A percentile compares a stretch with the other conserved stretches of the same genome.
Evolutionary conservation across 1,140 invertebrate genomes (phyloP).

Genomic region (Sitodiplosis mosellana): DNA sequence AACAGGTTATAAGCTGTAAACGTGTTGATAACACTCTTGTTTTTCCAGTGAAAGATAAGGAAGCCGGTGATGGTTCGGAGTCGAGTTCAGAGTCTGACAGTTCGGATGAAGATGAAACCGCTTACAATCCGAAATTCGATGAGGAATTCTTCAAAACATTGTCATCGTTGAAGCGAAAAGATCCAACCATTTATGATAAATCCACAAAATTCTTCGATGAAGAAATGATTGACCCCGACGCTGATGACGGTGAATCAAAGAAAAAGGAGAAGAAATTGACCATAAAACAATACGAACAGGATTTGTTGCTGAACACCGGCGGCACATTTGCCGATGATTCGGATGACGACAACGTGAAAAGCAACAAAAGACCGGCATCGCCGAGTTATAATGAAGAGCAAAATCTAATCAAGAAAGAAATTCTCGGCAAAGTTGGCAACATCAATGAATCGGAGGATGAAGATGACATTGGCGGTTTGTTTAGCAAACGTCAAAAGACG

Average conservation of each 20-base stretch:
- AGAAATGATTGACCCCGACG: constrained; percentile 13
- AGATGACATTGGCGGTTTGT: constrained; percentile 34
- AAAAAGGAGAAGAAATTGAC: constrained; percentile 40
- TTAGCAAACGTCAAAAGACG: constrained; percentile 38
- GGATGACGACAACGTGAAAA: neutral
- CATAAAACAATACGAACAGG: constrained; percentile 63
- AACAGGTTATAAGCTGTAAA: constrained; percentile 2
- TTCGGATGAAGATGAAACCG: constrained; percentile 41
- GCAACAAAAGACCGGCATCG: constrained; percentile 13
- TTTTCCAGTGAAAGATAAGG: constrained; percentile 49
- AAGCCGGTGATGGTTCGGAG: constrained; percentile 35
- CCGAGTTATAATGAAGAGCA: constrained; percentile 51
- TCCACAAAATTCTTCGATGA: constrained; percentile 53
- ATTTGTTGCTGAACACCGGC: constrained; percentile 50
- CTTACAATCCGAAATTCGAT: constrained; percentile 45
- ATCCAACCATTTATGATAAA: constrained; percentile 73
- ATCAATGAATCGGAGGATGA: constrained; percentile 31
- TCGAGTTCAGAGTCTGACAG: constrained; percentile 30
- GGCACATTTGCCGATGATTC: constrained; percentile 36
- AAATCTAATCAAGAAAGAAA: constrained; percentile 44
- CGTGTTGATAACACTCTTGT: constrained; percentile 4
- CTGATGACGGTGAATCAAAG: constrained; percentile 17
- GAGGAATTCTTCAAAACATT: constrained; percentile 74
- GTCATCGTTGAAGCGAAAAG: constrained; percentile 66
- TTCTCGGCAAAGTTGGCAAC: constrained; percentile 30